Conservation (phyloP, 2,888 invertebrate genomes). For the Rotaria socialis region DNA sequence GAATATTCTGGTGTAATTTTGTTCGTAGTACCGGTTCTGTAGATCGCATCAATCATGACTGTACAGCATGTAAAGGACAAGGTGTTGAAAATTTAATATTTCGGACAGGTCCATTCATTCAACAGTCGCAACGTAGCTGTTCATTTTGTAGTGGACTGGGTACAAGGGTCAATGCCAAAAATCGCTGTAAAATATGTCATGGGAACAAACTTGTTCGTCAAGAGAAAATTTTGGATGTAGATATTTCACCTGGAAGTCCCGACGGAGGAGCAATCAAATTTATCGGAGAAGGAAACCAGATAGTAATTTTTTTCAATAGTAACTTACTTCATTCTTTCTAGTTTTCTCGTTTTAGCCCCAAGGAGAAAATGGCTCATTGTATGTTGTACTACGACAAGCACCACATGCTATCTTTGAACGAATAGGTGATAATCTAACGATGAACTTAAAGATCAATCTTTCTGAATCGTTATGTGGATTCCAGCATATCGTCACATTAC, state of each 20-base stretch:
- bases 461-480: neutral
- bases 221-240: neutral
- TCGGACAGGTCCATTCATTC: neutral
- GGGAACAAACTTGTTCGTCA: neutral
- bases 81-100: conserved; percentile 60
- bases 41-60: conserved; percentile 66
- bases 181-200: neutral
- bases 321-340: neutral
- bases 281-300: neutral
- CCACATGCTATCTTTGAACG: neutral
- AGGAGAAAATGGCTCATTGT: neutral
- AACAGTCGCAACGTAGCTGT: neutral
- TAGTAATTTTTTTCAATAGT: neutral
- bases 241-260: neutral
- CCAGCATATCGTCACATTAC: neutral
- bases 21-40: conserved; percentile 66
- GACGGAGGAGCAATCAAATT: neutral
- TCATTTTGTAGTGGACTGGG: neutral
- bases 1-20: neutral
- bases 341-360: neutral
- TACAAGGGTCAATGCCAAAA: neutral
- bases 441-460: neutral
- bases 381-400: neutral
- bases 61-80: conserved; percentile 73
- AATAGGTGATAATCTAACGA: neutral